These are phyloP conservation scores for Sylvia borin DNA, from an alignment of 2,797 vertebrate genomes.

Conservation along the genomic window DNA sequence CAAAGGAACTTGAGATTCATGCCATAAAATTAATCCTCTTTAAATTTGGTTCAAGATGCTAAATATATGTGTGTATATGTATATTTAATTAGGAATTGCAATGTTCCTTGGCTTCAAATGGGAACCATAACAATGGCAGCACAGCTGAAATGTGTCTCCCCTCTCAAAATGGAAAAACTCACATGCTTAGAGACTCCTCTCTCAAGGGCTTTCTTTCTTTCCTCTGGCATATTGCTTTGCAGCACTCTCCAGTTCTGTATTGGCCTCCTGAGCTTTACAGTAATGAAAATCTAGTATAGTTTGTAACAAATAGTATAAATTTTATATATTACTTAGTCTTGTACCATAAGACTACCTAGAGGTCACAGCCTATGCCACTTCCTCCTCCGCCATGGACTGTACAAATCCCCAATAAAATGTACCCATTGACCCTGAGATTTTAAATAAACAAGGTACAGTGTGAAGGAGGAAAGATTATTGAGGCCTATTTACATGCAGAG, in stretches of 20 bases:
- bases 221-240: neutral
- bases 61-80: neutral
- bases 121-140: neutral
- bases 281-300: neutral
- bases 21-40: neutral
- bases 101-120: neutral
- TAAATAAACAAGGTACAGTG: neutral
- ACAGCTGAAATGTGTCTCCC: neutral
- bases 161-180: neutral
- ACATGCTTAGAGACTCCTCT: neutral
- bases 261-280: neutral
- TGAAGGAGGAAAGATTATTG: neutral
- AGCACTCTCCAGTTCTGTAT: neutral
- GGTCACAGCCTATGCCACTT: neutral
- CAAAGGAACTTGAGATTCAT: neutral
- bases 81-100: neutral
- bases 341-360: neutral
- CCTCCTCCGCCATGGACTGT: accelerated
- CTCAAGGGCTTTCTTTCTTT: neutral
- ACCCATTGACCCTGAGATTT: neutral
- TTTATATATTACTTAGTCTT: neutral
- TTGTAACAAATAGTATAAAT: neutral
- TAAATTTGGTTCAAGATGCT: neutral
- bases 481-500: neutral
- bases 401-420: neutral